A percentile compares a stretch with the other conserved stretches of the same genome.
Conservation (phyloP, 2,888 invertebrate genomes). For the Tachina grossa region DNA sequence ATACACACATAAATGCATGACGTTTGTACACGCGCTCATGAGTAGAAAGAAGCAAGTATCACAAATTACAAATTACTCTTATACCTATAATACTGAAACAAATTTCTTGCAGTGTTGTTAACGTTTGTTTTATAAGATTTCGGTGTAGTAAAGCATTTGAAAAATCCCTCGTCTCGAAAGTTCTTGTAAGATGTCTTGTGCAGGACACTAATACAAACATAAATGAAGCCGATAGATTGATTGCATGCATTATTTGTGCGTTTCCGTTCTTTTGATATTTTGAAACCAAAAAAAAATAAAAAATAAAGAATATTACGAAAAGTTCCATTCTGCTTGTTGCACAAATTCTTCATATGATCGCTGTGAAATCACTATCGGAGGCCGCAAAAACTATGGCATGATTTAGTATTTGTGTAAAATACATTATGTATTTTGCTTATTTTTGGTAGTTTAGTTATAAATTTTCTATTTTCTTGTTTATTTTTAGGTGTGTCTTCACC, state of each 20-base stretch:
- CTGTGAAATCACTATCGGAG: constrained; percentile 4
- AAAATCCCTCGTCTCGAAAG: no score
- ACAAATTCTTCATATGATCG: constrained; percentile 17
- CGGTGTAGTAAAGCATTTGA: no score
- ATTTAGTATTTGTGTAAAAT: constrained; percentile 36
- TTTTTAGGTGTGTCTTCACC: constrained; percentile 57
- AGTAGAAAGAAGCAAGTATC: no score
- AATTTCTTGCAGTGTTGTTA: no score
- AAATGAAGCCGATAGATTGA: not conserved
- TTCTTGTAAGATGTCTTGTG: no score
- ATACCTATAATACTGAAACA: no score
- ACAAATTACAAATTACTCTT: no score
- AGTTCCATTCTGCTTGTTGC: constrained; percentile 51
- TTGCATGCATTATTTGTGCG: constrained; percentile 10
- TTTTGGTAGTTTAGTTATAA: constrained; percentile 16
- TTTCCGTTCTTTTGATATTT: constrained; percentile 56
- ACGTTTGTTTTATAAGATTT: no score
- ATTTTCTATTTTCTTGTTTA: constrained; percentile 17
- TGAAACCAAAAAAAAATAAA: constrained; percentile 2
- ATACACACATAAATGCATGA: no score
- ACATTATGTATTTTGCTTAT: constrained; percentile 13
- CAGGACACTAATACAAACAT: no score
- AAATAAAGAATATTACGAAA: constrained; percentile 20
- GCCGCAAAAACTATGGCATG: constrained; percentile 29
- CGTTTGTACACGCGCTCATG: no score